Conservation (phyloP, 2,888 invertebrate species). For the Colostygia pectinataria region DNA sequence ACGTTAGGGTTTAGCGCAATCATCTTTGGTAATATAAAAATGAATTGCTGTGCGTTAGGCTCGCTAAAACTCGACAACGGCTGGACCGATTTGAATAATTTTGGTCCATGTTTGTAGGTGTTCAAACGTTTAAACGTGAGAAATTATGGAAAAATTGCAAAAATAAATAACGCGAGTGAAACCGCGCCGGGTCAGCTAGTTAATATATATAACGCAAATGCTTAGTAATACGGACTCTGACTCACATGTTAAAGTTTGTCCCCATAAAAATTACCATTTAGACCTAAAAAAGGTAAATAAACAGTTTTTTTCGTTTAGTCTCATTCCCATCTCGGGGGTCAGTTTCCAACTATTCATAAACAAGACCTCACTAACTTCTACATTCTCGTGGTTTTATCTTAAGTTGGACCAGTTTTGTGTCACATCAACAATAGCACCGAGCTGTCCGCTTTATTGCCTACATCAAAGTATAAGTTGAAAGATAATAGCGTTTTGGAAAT, state of each 20-base stretch:
- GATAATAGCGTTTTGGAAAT: conserved; percentile 31
- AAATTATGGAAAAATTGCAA: too few species aligned
- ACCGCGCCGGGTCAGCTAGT: too few species aligned
- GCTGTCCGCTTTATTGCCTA: conserved; percentile 73
- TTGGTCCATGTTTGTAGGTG: too few species aligned
- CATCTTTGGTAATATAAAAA: too few species aligned
- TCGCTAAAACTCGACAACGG: too few species aligned
- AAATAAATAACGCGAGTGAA: too few species aligned
- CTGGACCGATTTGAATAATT: too few species aligned
- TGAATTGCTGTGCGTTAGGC: too few species aligned
- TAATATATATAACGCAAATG: too few species aligned
- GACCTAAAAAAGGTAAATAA: conserved; percentile 1
- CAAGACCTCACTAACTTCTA: conserved; percentile 32
- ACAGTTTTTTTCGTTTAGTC: conserved; percentile 6
- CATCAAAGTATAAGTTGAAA: conserved; percentile 39
- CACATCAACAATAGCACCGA: conserved; percentile 73
- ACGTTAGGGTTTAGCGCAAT: too few species aligned
- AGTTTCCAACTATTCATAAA: conserved; percentile 23
- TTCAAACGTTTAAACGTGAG: too few species aligned
- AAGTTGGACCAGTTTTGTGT: conserved; percentile 69
- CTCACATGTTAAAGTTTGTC: not conserved
- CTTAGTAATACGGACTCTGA: not conserved
- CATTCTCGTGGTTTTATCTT: conserved; percentile 67
- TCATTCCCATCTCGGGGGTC: conserved; percentile 8
- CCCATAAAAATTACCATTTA: not conserved